phyloP scores from a whole-genome alignment of 2,113 vertebrate genomes.

The Brienomyrus longianalis region DNA sequence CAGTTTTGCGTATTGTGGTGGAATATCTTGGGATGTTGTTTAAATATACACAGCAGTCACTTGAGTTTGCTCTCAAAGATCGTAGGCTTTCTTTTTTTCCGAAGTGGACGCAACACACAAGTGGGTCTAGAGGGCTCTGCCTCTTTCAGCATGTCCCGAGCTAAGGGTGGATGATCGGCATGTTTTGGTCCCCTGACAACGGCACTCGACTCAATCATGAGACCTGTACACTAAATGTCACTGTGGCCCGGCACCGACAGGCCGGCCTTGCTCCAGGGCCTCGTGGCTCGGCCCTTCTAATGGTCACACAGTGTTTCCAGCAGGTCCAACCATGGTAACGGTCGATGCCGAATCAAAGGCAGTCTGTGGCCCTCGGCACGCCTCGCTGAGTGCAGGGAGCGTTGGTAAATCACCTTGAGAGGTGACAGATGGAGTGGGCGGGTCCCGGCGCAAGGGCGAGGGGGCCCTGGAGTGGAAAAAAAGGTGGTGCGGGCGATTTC shows the following conservation, averaged over 20 bases:
- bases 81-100: not conserved
- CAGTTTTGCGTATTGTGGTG: not conserved
- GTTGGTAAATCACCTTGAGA: constrained; percentile 26
- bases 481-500: not conserved
- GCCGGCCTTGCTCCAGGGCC: not conserved
- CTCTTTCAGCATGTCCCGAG: not conserved
- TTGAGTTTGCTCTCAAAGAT: not conserved
- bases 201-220: not conserved
- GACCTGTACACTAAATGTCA: not conserved
- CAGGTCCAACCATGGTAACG: not conserved
- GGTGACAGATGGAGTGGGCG: constrained; percentile 16
- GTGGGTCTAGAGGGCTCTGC: not conserved
- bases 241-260: not conserved
- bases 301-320: not conserved
- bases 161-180: not conserved
- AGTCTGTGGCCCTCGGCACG: not conserved
- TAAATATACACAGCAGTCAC: not conserved
- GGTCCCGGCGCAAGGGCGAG: not conserved
- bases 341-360: not conserved
- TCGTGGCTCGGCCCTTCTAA: not conserved
- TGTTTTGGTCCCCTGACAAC: not conserved
- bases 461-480: not conserved
- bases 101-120: not conserved
- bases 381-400: not conserved
- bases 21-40: not conserved